A percentile compares a stretch with the other conserved stretches of the same genome.
Evolutionary conservation across 2,797 vertebrate genomes (phyloP).

Genomic region (Megaceryle alcyon): DNA sequence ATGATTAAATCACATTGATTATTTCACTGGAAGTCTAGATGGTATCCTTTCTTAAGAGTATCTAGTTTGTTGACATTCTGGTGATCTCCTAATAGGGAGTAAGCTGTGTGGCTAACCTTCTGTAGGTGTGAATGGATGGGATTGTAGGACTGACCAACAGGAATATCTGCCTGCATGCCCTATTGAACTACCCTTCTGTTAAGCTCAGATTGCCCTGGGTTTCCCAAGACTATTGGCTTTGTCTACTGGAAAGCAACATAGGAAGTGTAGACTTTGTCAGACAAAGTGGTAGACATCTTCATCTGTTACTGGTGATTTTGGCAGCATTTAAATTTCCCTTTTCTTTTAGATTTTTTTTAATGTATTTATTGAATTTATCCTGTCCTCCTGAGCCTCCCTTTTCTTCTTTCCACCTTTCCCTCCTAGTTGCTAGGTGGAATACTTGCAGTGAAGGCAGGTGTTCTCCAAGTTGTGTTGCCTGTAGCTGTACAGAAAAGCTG

Average conservation of each 20-base stretch:
- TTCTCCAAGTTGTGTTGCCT: background rate
- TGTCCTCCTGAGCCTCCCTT: background rate
- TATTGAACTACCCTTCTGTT: background rate
- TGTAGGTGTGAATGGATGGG: background rate
- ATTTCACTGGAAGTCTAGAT: background rate
- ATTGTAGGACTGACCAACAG: background rate
- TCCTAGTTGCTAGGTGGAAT: rapidly evolving
- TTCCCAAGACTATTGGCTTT: background rate
- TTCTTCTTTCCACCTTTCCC: background rate
- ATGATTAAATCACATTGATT: rapidly evolving
- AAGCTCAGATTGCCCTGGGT: background rate
- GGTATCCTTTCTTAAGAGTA: background rate
- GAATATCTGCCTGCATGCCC: background rate
- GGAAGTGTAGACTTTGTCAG: background rate
- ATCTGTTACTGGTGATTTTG: background rate
- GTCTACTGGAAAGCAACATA: rapidly evolving
- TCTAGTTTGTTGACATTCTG: background rate
- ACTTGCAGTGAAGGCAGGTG: background rate
- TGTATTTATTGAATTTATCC: background rate
- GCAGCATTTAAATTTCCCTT: background rate
- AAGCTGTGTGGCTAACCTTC: background rate
- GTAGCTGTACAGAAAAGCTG: background rate
- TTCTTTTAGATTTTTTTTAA: background rate
- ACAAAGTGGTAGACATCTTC: background rate
- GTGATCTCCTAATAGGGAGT: background rate